Evolutionary conservation across 2,113 vertebrate species (phyloP).

Genomic region (Trochalopteron elliotii): DNA sequence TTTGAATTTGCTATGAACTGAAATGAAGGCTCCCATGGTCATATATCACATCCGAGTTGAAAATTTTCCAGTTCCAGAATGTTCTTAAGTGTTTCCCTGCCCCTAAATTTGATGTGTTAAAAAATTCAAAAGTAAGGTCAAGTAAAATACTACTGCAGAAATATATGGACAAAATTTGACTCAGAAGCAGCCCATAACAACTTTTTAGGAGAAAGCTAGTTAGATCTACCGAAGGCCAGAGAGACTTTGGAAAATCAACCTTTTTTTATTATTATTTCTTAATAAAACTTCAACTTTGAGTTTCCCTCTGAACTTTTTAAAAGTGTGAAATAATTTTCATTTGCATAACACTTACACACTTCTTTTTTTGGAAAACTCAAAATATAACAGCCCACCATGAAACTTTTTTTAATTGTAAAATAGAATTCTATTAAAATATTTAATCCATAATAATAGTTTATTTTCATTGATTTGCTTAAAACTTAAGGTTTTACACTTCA

Average conservation of each 20-base stretch:
- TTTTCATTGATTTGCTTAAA: neutral
- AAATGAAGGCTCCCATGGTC: neutral
- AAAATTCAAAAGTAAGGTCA: neutral
- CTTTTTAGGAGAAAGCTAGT: neutral
- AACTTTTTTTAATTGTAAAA: neutral
- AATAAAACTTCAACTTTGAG: neutral
- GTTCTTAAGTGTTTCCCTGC: neutral
- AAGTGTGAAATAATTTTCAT: neutral
- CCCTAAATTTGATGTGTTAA: neutral
- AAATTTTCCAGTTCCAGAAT: neutral
- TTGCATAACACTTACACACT: accelerated
- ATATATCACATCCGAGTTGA: neutral
- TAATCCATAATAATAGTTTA: neutral
- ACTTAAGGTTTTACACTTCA: neutral
- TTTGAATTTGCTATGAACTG: neutral
- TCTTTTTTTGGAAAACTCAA: neutral
- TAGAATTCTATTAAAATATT: neutral
- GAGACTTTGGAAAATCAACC: neutral
- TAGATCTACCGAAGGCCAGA: neutral
- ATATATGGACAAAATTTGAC: neutral
- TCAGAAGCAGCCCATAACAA: neutral
- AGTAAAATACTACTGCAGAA: neutral
- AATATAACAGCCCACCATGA: neutral
- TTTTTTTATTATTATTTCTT: neutral
- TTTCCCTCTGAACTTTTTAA: neutral